A percentile compares a stretch with the other conserved stretches of the same genome.
Evolutionary conservation across 2,888 invertebrate genomes (phyloP).

Genomic region (Polydrusus pterygomalis): DNA sequence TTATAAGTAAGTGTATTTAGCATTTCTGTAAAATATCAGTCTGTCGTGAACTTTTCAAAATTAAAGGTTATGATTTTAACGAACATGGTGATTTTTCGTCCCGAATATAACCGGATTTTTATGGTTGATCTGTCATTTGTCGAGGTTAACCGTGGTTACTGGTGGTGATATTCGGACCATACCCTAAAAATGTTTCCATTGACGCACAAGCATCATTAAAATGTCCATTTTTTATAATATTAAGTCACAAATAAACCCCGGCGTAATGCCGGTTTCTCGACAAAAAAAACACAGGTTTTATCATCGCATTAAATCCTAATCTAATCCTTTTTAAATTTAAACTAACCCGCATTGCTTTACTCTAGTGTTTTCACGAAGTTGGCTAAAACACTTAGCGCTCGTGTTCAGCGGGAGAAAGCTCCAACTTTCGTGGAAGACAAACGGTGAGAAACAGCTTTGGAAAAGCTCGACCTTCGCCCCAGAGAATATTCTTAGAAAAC

Average conservation of each 20-base stretch:
- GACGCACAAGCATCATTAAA: too few relatives aligned
- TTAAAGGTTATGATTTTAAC: too few relatives aligned
- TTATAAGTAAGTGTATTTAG: too few relatives aligned
- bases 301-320: slow-evolving; percentile 26
- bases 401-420: slow-evolving; percentile 33
- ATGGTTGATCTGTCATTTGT: too few relatives aligned
- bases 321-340: slow-evolving; percentile 41
- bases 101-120: too few relatives aligned
- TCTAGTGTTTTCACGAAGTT: slow-evolving; percentile 44
- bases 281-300: slow-evolving; percentile 9
- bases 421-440: slow-evolving; percentile 44
- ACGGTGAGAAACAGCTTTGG: slow-evolving; percentile 46
- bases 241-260: background rate
- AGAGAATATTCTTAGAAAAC: slow-evolving; percentile 48
- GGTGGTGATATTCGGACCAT: too few relatives aligned
- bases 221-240: background rate
- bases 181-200: too few relatives aligned
- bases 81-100: too few relatives aligned
- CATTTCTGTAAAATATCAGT: too few relatives aligned
- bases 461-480: slow-evolving; percentile 45
- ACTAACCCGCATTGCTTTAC: slow-evolving; percentile 33
- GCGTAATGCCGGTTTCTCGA: background rate
- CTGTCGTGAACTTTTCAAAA: too few relatives aligned
- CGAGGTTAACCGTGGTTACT: too few relatives aligned
- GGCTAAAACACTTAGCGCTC: slow-evolving; percentile 48